Percentiles rank a stretch among this genome's conserved stretches.
phyloP scores from a whole-genome alignment of 53 echinoderm and acorn worm species.

The Holothuria scabra region DNA sequence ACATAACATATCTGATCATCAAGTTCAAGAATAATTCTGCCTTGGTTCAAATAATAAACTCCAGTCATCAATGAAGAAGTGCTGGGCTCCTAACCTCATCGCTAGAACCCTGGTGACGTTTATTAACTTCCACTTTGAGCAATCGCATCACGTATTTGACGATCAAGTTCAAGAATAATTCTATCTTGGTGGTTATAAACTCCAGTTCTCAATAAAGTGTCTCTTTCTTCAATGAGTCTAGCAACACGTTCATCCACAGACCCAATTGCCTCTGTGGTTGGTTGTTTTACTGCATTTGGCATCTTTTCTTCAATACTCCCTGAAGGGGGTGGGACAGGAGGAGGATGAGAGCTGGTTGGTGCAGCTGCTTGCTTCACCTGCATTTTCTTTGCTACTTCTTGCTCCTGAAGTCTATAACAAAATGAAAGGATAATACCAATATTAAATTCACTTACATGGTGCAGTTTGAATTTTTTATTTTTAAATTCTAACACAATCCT shows the following conservation, averaged over 20 bases:
- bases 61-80: too few relatives aligned
- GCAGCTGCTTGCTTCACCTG: neutral
- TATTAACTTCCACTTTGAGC: slow-evolving; percentile 59
- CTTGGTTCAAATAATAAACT: too few relatives aligned
- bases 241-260: slow-evolving; percentile 78
- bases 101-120: too few relatives aligned
- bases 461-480: too few relatives aligned
- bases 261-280: slow-evolving; percentile 23
- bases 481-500: too few relatives aligned
- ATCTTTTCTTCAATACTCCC: too few relatives aligned
- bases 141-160: slow-evolving; percentile 85
- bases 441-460: too few relatives aligned
- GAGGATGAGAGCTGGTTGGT: neutral
- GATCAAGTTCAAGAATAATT: slow-evolving; percentile 90
- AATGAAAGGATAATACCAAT: neutral
- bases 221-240: slow-evolving; percentile 95
- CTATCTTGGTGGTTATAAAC: slow-evolving; percentile 95
- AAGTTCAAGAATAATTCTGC: too few relatives aligned
- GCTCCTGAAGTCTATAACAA: slow-evolving; percentile 70
- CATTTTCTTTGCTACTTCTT: slow-evolving; percentile 67
- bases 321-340: neutral
- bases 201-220: slow-evolving; percentile 89
- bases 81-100: too few relatives aligned
- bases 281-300: neutral
- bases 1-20: too few relatives aligned